Evolutionary conservation across 2,797 vertebrate species (phyloP).

Genomic region (Onychomys leucogaster): DNA sequence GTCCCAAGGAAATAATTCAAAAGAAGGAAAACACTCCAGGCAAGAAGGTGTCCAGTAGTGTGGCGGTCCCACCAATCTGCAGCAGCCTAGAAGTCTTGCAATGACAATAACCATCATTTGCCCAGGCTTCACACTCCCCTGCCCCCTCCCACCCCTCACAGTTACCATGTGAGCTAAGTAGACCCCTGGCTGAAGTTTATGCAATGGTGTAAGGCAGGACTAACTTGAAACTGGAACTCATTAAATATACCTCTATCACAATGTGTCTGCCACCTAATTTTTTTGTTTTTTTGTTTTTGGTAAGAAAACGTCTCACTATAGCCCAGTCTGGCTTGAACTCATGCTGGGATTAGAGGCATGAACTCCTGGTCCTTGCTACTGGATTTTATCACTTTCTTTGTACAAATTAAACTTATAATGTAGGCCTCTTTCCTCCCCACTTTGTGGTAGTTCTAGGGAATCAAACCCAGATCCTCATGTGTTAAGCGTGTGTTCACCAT

Average conservation of each 20-base stretch:
- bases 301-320: neutral
- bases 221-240: neutral
- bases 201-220: neutral
- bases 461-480: neutral
- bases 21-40: slow-evolving; percentile 45
- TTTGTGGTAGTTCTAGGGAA: neutral
- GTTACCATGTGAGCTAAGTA: neutral
- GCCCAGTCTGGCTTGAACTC: neutral
- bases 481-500: neutral
- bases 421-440: neutral
- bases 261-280: neutral
- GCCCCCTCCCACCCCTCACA: fast-evolving
- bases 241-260: neutral
- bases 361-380: neutral
- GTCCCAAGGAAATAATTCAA: slow-evolving; percentile 70
- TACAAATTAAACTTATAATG: neutral
- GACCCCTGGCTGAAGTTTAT: neutral
- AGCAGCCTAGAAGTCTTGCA: neutral
- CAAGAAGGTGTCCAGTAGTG: neutral
- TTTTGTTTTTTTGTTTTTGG: neutral
- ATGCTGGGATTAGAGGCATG: neutral
- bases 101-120: neutral
- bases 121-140: neutral
- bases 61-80: neutral
- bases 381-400: neutral